A percentile compares a stretch with the other conserved stretches of the same genome.
phyloP scores from a whole-genome alignment of 2,113 vertebrate genomes.

The Campylomormyrus numenius region DNA sequence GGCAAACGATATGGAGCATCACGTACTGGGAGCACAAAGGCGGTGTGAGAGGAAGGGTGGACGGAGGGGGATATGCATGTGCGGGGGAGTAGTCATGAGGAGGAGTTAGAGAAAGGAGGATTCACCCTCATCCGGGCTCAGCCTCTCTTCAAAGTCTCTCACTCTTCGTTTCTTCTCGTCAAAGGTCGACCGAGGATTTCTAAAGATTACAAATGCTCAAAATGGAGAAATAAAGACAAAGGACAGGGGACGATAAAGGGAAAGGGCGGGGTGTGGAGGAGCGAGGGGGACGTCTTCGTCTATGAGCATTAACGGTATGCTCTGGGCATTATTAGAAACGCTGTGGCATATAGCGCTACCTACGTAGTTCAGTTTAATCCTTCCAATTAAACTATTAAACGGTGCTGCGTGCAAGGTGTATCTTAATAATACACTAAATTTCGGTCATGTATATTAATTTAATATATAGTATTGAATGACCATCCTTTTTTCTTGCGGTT shows the following conservation, averaged over 20 bases:
- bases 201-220: conserved; percentile 25
- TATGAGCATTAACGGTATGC: conserved; percentile 7
- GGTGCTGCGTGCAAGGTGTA: neutral
- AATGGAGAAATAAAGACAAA: conserved; percentile 18
- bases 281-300: neutral
- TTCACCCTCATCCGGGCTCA: neutral
- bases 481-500: neutral
- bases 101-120: conserved; percentile 19
- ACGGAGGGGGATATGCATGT: conserved; percentile 8
- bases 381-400: neutral
- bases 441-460: neutral
- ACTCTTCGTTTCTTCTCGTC: neutral
- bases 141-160: neutral
- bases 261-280: neutral
- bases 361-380: neutral
- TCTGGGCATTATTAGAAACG: neutral
- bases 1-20: neutral
- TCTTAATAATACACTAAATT: neutral
- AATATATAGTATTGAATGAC: neutral
- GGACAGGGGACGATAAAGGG: neutral
- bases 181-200: conserved; percentile 25
- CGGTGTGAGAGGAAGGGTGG: conserved; percentile 12
- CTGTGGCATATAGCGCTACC: neutral
- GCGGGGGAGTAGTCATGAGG: conserved; percentile 25
- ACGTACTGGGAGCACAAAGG: conserved; percentile 23